Evolutionary conservation across 2,888 invertebrate genomes (phyloP).

Genomic region (Anoplius nigerrimus): DNA sequence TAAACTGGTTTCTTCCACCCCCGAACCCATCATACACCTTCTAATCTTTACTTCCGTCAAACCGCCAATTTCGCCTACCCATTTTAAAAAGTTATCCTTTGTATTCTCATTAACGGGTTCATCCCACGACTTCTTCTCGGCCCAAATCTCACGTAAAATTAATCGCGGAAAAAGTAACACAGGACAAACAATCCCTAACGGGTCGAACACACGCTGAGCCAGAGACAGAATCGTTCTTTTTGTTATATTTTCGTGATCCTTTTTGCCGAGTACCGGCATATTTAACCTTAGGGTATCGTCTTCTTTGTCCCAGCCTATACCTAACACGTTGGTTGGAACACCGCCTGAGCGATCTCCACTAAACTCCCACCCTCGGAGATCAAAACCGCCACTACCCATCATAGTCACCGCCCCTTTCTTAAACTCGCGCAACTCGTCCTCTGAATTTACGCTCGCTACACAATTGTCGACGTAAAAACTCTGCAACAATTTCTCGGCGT

Average conservation of each 20-base stretch:
- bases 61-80: conserved; percentile 33
- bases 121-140: conserved; percentile 26
- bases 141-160: conserved; percentile 13
- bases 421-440: background rate
- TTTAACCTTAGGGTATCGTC: conserved; percentile 27
- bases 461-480: conserved; percentile 26
- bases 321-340: conserved; percentile 10
- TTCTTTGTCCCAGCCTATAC: conserved; percentile 21
- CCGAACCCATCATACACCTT: background rate
- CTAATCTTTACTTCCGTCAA: conserved; percentile 4
- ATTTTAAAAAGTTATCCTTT: conserved; percentile 16
- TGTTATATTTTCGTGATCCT: background rate
- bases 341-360: background rate
- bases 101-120: background rate
- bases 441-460: conserved; percentile 1
- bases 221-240: conserved; percentile 30
- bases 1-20: background rate
- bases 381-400: conserved; percentile 3
- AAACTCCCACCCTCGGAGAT: conserved; percentile 18
- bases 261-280: conserved; percentile 5
- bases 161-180: conserved; percentile 15
- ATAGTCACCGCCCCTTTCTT: background rate
- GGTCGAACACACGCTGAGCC: conserved; percentile 20
- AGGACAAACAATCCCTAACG: conserved; percentile 18
- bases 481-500: background rate